phyloP scores from a whole-genome alignment of 2,113 vertebrate genomes.

The Rhinoptilus africanus region DNA sequence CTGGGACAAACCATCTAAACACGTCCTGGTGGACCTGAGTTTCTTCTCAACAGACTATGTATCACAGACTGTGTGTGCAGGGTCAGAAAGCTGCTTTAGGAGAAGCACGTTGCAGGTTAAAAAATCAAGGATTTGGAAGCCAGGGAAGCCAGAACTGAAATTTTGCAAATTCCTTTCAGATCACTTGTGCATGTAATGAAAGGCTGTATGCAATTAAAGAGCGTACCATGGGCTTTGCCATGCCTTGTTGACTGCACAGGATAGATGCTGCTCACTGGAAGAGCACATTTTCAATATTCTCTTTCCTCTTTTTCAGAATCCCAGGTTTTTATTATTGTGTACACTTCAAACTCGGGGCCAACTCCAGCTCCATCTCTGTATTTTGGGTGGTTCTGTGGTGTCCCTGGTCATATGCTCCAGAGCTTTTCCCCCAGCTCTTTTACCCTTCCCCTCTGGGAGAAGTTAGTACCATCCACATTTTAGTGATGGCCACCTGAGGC shows the following conservation, averaged over 20 bases:
- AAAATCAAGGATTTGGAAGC: not conserved
- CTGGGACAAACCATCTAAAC: not conserved
- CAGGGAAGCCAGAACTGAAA: not conserved
- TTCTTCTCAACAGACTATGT: not conserved
- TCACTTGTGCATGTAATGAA: not conserved
- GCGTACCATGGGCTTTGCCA: fast-evolving
- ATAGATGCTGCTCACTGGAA: not conserved
- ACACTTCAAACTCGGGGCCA: not conserved
- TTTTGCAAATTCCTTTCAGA: not conserved
- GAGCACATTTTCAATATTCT: not conserved
- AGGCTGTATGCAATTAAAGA: not conserved
- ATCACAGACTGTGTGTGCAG: not conserved
- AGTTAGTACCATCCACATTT: not conserved
- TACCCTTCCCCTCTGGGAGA: not conserved
- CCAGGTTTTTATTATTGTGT: not conserved
- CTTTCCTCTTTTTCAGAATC: not conserved
- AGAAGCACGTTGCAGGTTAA: not conserved
- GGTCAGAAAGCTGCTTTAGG: not conserved
- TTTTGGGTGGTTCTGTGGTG: not conserved
- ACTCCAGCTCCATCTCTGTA: not conserved
- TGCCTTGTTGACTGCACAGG: not conserved
- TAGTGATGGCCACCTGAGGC: not conserved
- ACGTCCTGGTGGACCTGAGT: not conserved
- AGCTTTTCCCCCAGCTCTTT: not conserved
- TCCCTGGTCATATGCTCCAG: not conserved